Base-by-base conservation (phyloP, 2,888 invertebrate genomes). In the Drosophila anomelani region DNA sequence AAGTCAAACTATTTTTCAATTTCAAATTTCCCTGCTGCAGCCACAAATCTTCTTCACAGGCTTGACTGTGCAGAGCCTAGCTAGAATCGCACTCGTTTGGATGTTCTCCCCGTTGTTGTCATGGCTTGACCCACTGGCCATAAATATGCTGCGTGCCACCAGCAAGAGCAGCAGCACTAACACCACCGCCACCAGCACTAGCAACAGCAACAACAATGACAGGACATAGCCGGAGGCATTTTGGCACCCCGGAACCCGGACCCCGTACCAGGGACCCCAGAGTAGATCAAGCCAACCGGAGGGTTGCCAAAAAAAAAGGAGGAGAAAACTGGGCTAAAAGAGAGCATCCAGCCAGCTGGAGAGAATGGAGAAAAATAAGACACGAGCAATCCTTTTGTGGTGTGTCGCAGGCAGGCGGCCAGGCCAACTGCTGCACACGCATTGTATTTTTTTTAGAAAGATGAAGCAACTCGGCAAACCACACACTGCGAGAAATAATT, bases 1-100 rank as follows among this genome's bases (percentile, higher is more conserved):
- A 89, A 85, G 89, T 89, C 80, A 70, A 89, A 89, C 89, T 86
- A 86, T 86, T 86, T 89, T 88, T 86, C 85, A 86, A 86, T 86
- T 86, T 89, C 87, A 86, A 86, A 86, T 88, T 88, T 89, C 81
- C 75, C 60, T 76, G 75, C 85, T 76, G 75, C 77, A 88, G 76
- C 90, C 57, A 86, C 85, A 86, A 86, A 86, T 89, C 85, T 89
- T 86, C 73, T 72, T 80, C 79, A 79, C 84, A 75, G 79, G 61
- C 74, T 43, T 53, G 58, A 43, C 43, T 68, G 43, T 36, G 69
- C 54, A 32, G 43, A 49, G 70, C 43, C 61, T 36, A 60, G 60
- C 61, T 26, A 60, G 60, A 41, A 41, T 59, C 59, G 60, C 41
- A 32, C 39, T 39, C 12, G 47, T 59, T 41, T 56, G 54, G 39